phyloP scores from a whole-genome alignment of 2,113 vertebrate species.

The Ailurus styani region DNA sequence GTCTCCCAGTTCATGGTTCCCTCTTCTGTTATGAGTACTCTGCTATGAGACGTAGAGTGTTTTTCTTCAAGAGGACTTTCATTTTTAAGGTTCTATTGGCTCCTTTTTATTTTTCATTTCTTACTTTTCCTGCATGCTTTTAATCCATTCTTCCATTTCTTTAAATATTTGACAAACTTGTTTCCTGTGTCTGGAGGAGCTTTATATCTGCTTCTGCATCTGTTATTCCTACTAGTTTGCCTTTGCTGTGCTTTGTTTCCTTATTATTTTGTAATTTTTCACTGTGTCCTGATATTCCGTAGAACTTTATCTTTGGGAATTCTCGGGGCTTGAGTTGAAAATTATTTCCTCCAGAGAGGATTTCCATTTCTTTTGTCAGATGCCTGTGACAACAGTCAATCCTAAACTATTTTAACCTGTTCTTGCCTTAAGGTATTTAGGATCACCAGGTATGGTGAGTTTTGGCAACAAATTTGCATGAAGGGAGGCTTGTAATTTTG shows the following conservation, averaged over 20 bases:
- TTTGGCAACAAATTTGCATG: not conserved
- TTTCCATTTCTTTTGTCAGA: not conserved
- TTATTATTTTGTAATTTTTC: not conserved
- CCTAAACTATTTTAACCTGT: not conserved
- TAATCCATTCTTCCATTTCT: not conserved
- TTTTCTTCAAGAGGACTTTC: not conserved
- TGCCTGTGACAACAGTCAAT: not conserved
- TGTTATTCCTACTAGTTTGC: not conserved
- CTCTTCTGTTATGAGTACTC: not conserved
- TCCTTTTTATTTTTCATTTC: not conserved
- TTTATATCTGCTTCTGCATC: not conserved
- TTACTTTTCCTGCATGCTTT: not conserved
- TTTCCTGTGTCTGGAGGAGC: not conserved
- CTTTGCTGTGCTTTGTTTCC: not conserved
- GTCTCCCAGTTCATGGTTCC: not conserved
- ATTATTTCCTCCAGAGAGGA: not conserved
- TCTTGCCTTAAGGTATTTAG: not conserved
- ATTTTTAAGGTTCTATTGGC: not conserved
- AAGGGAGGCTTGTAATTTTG: not conserved
- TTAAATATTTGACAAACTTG: not conserved
- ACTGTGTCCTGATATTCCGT: not conserved
- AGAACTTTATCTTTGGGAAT: not conserved
- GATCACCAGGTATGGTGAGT: not conserved
- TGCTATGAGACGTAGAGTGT: not conserved
- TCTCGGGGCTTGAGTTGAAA: not conserved